phyloP scores from a whole-genome alignment of 2,888 invertebrate species.

The Ophioninae sp. region DNA sequence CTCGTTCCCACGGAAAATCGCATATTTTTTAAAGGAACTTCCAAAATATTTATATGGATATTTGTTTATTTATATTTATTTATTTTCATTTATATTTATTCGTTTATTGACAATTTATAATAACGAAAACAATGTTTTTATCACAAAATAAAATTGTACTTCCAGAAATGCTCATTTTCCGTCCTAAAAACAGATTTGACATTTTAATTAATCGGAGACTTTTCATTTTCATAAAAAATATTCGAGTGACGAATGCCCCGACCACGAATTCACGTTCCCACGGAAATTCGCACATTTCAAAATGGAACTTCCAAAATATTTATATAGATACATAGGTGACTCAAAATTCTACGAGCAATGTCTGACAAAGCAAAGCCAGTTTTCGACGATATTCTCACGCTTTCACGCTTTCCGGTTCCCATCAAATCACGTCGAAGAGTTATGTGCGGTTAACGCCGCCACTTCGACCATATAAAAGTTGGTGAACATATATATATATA shows the following conservation, averaged over 20 bases:
- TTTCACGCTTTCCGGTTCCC: constrained; percentile 54
- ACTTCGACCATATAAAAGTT: constrained; percentile 43
- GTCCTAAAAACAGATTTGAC: not conserved
- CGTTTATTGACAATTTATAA: too few relatives aligned
- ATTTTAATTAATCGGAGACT: not conserved
- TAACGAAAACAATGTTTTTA: too few relatives aligned
- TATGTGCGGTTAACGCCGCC: constrained; percentile 71
- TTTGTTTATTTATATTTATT: too few relatives aligned
- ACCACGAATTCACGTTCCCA: constrained; percentile 19
- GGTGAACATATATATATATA: not conserved
- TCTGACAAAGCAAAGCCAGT: constrained; percentile 34
- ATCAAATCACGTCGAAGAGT: constrained; percentile 63
- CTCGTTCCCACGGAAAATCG: constrained; percentile 36
- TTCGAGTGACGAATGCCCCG: not conserved
- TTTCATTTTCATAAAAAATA: not conserved
- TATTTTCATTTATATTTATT: too few relatives aligned
- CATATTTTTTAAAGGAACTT: constrained; percentile 22
- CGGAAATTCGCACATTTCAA: constrained; percentile 37
- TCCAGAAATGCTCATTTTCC: not conserved
- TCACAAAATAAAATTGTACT: not conserved
- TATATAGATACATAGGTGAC: constrained; percentile 6
- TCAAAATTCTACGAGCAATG: constrained; percentile 24
- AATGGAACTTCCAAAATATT: constrained; percentile 23
- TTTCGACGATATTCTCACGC: constrained; percentile 58
- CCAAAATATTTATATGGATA: constrained; percentile 12